Base-by-base conservation (phyloP, 2,797 vertebrate species). In the Sebastes iracundus region DNA sequence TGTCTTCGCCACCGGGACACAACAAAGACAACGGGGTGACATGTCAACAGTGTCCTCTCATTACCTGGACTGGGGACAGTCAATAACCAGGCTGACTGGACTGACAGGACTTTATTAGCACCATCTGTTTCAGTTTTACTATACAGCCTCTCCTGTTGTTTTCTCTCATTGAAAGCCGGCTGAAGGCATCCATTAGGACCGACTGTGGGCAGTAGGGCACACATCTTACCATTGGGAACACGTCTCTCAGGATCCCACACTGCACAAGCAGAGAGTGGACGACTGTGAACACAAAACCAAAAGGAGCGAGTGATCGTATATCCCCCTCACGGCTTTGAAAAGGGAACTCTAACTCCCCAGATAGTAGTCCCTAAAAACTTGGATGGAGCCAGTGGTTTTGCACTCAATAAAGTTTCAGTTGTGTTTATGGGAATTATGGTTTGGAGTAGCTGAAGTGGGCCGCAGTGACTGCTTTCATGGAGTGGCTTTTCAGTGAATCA, bases 111-210 rank as follows among this genome's bases (percentile, higher is more conserved):
- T 94, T 94, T 93, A 95, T 94, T 92, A 94, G 88, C 71, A 16
- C 85, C 95, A 96, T 94, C 94, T 96, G 94, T 91, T 95, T 94
- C 82, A 75, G 90, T 91, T 96, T 95, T 93, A 90, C 87, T 90
- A 77, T 56, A 84, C 79, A 90, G 82, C 82, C 87, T 91, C 86
- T 91, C 80, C 87, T 87, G 87, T 92, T 92, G 91, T 92, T 93
- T 88, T 87, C 75, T 84, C 87, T 89, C 89, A 90, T 87, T 92
- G 92, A 86, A 89, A 89, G 81, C 85, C 67, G 35, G 89, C 93
- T 93, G 65, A 90, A 91, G 81, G 87, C 87, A 76, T 91, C 92
- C 81, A 94, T 89, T 91, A 90, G 77, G 87, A 81, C 60, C 12
- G 75, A 69, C 84, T 77, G 77, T 56, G 77, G 88, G 83, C 90